Percentiles rank a stretch among this genome's conserved stretches.
Evolutionary conservation across 1,140 invertebrate species (phyloP).

Genomic region (Antheraea mylitta): DNA sequence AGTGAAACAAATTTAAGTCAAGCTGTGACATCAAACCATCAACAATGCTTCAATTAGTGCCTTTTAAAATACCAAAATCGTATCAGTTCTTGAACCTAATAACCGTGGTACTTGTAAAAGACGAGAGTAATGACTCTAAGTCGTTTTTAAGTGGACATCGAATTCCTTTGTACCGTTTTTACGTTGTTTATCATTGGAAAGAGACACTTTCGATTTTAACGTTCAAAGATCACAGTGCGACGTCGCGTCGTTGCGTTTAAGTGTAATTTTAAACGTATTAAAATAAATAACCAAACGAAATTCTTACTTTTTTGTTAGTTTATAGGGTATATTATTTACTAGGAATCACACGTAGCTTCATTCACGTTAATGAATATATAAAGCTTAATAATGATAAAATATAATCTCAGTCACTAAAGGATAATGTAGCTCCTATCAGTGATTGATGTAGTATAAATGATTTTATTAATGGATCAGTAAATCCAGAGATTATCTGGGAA

Average conservation of each 20-base stretch:
- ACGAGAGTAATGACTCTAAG: slow-evolving; percentile 22
- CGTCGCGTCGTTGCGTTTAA: too few relatives aligned
- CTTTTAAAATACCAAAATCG: slow-evolving; percentile 12
- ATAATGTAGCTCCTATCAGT: too few relatives aligned
- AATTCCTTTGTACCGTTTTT: slow-evolving; percentile 22
- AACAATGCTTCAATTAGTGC: slow-evolving; percentile 14
- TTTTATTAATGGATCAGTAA: too few relatives aligned
- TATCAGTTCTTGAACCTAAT: slow-evolving; percentile 9
- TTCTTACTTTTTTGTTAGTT: not conserved
- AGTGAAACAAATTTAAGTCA: not conserved
- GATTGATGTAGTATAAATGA: too few relatives aligned
- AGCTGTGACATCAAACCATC: not conserved
- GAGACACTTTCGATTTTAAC: slow-evolving; percentile 23
- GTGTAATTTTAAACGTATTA: not conserved
- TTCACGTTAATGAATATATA: too few relatives aligned
- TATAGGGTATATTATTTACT: not conserved
- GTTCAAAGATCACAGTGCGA: not conserved
- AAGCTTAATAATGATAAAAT: too few relatives aligned
- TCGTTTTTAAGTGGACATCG: slow-evolving; percentile 21
- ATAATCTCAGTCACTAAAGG: too few relatives aligned
- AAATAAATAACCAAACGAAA: not conserved
- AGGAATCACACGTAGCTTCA: too few relatives aligned
- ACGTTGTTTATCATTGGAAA: not conserved
- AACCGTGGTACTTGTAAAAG: slow-evolving; percentile 9
- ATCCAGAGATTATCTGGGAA: too few relatives aligned